Evolutionary conservation across 1,140 invertebrate genomes (phyloP).

Genomic region (Chironomus tepperi): DNA sequence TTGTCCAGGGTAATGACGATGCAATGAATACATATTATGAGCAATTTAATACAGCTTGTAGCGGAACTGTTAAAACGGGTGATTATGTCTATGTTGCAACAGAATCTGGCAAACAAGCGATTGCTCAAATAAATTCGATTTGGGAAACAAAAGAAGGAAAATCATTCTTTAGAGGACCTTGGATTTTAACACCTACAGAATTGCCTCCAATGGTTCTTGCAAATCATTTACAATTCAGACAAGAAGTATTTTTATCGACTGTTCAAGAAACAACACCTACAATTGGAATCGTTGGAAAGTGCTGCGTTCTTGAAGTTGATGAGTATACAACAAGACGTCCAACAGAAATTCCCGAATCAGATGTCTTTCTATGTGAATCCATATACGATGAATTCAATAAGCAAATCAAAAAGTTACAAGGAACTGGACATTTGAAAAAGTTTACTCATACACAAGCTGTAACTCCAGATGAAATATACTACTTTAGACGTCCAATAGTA

Average conservation of each 20-base stretch:
- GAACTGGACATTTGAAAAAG: slow-evolving; percentile 66
- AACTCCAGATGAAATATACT: slow-evolving; percentile 87
- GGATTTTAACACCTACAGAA: slow-evolving; percentile 82
- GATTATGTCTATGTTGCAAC: slow-evolving; percentile 91
- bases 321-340: slow-evolving; percentile 89
- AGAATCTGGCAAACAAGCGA: slow-evolving; percentile 73
- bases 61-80: slow-evolving; percentile 76
- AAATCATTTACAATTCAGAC: slow-evolving; percentile 79
- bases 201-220: slow-evolving; percentile 55
- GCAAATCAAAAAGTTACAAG: slow-evolving; percentile 62
- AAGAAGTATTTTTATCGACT: slow-evolving; percentile 87
- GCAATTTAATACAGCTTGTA: slow-evolving; percentile 77
- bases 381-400: slow-evolving; percentile 84
- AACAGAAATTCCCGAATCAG: slow-evolving; percentile 87
- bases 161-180: slow-evolving; percentile 86
- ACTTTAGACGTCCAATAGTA: slow-evolving; percentile 67
- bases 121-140: slow-evolving; percentile 90
- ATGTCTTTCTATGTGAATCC: slow-evolving; percentile 90
- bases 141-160: slow-evolving; percentile 84
- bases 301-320: slow-evolving; percentile 79
- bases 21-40: slow-evolving; percentile 80
- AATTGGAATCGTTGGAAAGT: slow-evolving; percentile 82
- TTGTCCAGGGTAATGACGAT: slow-evolving; percentile 48
- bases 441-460: slow-evolving; percentile 73
- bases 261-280: slow-evolving; percentile 87